Conservation (phyloP, 2,113 vertebrate genomes). For the Bos taurus region DNA sequence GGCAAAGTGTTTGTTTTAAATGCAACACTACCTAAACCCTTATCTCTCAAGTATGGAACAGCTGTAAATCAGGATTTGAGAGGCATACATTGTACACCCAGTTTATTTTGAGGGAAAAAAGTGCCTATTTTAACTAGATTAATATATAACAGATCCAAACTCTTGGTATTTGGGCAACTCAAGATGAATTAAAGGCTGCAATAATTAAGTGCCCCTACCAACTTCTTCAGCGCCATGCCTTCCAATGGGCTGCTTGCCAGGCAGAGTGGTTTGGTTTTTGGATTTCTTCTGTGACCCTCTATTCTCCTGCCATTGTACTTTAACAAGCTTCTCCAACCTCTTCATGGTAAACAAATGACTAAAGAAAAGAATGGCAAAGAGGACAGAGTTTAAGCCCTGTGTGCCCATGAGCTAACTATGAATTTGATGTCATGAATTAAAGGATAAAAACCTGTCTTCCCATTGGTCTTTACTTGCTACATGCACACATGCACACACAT, state of each 20-base stretch:
- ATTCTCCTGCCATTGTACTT: not conserved
- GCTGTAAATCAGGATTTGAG: conserved; percentile 27
- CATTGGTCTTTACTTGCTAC: not conserved
- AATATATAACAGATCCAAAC: conserved; percentile 46
- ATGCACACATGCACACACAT: not conserved
- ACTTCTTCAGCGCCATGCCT: not conserved
- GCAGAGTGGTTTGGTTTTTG: not conserved
- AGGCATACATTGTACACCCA: not conserved
- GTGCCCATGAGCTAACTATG: not conserved
- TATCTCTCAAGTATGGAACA: conserved; percentile 49
- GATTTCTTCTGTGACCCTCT: conserved; percentile 17
- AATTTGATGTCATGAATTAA: not conserved
- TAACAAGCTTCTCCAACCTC: conserved; percentile 18
- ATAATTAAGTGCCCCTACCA: conserved; percentile 10
- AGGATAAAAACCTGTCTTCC: not conserved
- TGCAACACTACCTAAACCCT: conserved; percentile 34
- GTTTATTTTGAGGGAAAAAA: conserved; percentile 37
- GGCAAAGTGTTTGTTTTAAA: conserved; percentile 42
- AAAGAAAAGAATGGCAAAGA: conserved; percentile 10
- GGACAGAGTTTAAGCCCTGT: not conserved
- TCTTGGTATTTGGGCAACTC: not conserved
- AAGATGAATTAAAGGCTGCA: not conserved
- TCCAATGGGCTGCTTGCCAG: conserved; percentile 23
- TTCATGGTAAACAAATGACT: conserved; percentile 32
- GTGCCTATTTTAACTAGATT: conserved; percentile 41